Percentiles rank a stretch among this genome's conserved stretches.
Evolutionary conservation across 2,888 invertebrate genomes (phyloP).

Genomic region (Chironomus tentans): DNA sequence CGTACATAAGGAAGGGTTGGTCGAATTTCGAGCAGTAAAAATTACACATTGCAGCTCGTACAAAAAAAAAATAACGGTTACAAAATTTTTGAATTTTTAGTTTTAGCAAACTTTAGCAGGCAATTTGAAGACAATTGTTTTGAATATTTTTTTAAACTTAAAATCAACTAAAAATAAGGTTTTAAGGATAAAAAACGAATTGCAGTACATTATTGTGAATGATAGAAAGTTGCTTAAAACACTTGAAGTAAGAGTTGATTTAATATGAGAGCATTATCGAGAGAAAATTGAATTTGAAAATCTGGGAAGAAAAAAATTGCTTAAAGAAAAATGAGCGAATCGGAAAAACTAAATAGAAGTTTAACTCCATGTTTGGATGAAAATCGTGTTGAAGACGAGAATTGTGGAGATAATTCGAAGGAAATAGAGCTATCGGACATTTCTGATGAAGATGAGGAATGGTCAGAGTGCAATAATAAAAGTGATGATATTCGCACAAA

Average conservation of each 20-base stretch:
- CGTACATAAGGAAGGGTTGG: no score
- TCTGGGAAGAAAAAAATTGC: not conserved
- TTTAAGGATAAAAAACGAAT: no score
- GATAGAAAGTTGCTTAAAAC: no score
- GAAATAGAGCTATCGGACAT: slow-evolving; percentile 18
- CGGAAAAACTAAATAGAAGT: slow-evolving; percentile 42
- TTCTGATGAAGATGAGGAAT: slow-evolving; percentile 29
- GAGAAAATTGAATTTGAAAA: slow-evolving; percentile 31
- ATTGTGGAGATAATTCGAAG: slow-evolving; percentile 31
- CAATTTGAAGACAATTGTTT: no score
- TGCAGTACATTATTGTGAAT: no score
- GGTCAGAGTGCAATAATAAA: slow-evolving; percentile 35
- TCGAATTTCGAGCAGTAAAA: no score
- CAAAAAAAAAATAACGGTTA: no score
- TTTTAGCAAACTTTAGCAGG: no score
- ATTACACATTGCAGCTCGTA: no score
- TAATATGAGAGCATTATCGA: not conserved
- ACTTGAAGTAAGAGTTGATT: not conserved
- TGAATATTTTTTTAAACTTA: no score
- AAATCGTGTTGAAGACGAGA: slow-evolving; percentile 37
- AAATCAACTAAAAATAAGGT: no score
- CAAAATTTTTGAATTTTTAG: no score
- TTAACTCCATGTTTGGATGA: slow-evolving; percentile 67
- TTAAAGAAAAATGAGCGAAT: not conserved
- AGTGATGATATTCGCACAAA: slow-evolving; percentile 39